Evolutionary conservation across 2,888 invertebrate species (phyloP).

Genomic region (Pegoplata infirma): DNA sequence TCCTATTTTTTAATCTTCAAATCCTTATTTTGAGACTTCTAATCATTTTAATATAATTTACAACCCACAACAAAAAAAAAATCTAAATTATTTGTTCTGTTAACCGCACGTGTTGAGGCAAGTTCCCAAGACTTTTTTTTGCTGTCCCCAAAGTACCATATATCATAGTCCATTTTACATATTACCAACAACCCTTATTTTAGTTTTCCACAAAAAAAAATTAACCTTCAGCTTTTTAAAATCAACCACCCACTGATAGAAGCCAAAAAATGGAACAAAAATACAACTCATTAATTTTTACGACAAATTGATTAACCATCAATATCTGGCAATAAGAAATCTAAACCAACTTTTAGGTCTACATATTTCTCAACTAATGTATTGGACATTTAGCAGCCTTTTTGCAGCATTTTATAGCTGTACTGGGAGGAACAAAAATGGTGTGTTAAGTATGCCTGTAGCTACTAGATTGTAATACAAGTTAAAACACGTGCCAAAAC

Average conservation of each 20-base stretch:
- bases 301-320: constrained; percentile 76
- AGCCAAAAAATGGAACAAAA: constrained; percentile 51
- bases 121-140: constrained; percentile 34
- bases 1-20: neutral
- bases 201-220: neutral
- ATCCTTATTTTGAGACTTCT: too few species aligned
- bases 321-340: constrained; percentile 60
- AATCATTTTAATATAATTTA: constrained; percentile 61
- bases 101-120: constrained; percentile 15
- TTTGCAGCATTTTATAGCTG: too few species aligned
- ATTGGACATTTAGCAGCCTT: constrained; percentile 72
- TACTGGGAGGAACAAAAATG: too few species aligned
- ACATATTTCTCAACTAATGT: constrained; percentile 58
- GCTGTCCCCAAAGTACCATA: constrained; percentile 25
- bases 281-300: constrained; percentile 74
- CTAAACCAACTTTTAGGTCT: constrained; percentile 63
- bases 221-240: neutral
- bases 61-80: constrained; percentile 56
- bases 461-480: constrained; percentile 31
- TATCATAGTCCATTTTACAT: constrained; percentile 15
- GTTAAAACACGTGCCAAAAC: constrained; percentile 54
- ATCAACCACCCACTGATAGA: constrained; percentile 10
- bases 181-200: constrained; percentile 11
- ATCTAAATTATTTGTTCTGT: too few species aligned
- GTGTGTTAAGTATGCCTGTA: constrained; percentile 11